Conservation (phyloP, 2,113 vertebrate species). For the Tyto alba region DNA sequence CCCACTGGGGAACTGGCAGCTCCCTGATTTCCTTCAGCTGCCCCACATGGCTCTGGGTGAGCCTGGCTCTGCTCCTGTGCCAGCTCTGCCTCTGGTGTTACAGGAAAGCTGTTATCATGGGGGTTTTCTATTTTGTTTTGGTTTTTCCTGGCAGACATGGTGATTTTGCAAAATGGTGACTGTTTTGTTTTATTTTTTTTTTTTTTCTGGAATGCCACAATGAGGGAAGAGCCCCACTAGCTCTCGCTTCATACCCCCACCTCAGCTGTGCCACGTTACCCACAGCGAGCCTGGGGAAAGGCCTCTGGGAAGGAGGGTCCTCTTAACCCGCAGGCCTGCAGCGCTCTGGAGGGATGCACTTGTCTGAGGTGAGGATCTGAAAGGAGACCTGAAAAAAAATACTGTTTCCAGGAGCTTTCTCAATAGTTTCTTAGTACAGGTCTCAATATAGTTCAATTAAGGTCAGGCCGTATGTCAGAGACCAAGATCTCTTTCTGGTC, state of each 20-base stretch:
- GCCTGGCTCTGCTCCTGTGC: background rate
- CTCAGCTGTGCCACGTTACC: background rate
- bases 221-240: background rate
- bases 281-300: background rate
- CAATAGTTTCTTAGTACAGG: background rate
- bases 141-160: background rate
- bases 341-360: fast-evolving
- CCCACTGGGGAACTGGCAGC: background rate
- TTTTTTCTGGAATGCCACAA: background rate
- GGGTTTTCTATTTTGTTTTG: background rate
- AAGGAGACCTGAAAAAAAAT: background rate
- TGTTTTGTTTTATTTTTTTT: too few relatives aligned
- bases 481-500: background rate
- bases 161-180: background rate
- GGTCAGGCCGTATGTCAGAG: fast-evolving
- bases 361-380: background rate
- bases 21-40: background rate
- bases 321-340: background rate
- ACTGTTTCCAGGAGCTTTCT: background rate
- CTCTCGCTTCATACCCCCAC: fast-evolving
- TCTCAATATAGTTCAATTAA: background rate
- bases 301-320: background rate
- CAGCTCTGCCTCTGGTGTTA: background rate
- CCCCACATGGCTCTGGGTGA: fast-evolving
- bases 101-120: background rate